Conservation (phyloP, 1,140 invertebrate species). For the Philotrypesis tridentata region DNA sequence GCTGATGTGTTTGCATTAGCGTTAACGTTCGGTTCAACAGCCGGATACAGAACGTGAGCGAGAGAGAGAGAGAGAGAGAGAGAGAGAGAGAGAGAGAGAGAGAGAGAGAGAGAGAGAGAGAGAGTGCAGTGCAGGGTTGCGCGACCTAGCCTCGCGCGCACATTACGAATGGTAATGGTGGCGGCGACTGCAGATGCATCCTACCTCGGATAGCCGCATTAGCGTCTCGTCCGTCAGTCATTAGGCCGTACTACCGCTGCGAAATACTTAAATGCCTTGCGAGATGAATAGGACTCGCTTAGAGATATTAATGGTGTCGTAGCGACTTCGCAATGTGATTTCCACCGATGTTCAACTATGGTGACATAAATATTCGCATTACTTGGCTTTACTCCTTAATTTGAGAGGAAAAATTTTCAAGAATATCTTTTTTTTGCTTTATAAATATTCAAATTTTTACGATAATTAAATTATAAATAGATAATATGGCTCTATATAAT, state of each 20-base stretch:
- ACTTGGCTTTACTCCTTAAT: no score
- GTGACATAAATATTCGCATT: no score
- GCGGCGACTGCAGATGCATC: constrained; percentile 66
- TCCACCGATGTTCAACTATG: no score
- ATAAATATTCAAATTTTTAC: no score
- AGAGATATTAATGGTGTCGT: neutral
- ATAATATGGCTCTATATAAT: no score
- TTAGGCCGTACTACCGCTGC: constrained; percentile 31
- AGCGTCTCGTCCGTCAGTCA: constrained; percentile 70
- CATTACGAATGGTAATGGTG: constrained; percentile 73
- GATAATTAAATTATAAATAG: no score
- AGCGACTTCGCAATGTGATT: no score
- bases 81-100: neutral
- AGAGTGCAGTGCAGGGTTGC: constrained; percentile 47
- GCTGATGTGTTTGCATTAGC: constrained; percentile 66
- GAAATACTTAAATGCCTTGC: neutral
- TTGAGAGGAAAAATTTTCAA: no score
- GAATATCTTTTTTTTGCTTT: no score
- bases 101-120: no score
- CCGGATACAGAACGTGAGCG: constrained; percentile 37
- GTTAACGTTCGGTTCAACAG: constrained; percentile 49
- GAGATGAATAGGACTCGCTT: neutral
- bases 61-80: no score
- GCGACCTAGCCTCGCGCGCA: constrained; percentile 54
- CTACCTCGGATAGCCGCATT: constrained; percentile 68